Evolutionary conservation across 1,140 invertebrate genomes (phyloP).

Genomic region (Drosophila erecta): DNA sequence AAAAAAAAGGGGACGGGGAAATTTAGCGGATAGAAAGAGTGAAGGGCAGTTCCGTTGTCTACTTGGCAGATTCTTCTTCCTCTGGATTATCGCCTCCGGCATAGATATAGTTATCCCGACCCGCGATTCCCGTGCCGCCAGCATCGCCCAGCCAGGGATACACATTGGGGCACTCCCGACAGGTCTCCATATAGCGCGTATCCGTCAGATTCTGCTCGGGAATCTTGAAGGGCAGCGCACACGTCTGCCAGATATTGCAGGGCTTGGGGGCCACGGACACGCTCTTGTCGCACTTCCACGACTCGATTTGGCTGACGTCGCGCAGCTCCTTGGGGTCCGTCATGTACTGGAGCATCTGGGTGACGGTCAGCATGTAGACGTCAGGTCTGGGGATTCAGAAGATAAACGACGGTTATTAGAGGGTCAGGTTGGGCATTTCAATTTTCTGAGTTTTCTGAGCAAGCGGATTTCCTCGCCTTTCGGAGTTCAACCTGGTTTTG

Average conservation of each 20-base stretch:
- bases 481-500: too few species aligned
- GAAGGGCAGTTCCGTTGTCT: not conserved
- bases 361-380: slow-evolving; percentile 96
- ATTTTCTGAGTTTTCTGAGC: too few species aligned
- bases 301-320: slow-evolving; percentile 88
- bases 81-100: not conserved
- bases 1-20: not conserved
- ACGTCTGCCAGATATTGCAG: slow-evolving; percentile 94
- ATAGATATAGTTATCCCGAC: slow-evolving; percentile 91
- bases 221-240: slow-evolving; percentile 92
- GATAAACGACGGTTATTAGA: not conserved
- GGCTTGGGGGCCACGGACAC: slow-evolving; percentile 88
- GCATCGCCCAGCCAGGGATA: slow-evolving; percentile 89
- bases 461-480: too few species aligned
- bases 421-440: too few species aligned
- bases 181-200: slow-evolving; percentile 95
- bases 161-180: slow-evolving; percentile 92
- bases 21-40: not conserved
- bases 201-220: slow-evolving; percentile 91
- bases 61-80: not conserved
- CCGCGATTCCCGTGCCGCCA: slow-evolving; percentile 91
- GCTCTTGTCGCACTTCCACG: slow-evolving; percentile 92
- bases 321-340: slow-evolving; percentile 92
- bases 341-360: slow-evolving; percentile 95
- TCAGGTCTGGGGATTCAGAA: slow-evolving; percentile 88